Conservation (phyloP, 2,113 vertebrate species). For the Paracanthobrama guichenoti region DNA sequence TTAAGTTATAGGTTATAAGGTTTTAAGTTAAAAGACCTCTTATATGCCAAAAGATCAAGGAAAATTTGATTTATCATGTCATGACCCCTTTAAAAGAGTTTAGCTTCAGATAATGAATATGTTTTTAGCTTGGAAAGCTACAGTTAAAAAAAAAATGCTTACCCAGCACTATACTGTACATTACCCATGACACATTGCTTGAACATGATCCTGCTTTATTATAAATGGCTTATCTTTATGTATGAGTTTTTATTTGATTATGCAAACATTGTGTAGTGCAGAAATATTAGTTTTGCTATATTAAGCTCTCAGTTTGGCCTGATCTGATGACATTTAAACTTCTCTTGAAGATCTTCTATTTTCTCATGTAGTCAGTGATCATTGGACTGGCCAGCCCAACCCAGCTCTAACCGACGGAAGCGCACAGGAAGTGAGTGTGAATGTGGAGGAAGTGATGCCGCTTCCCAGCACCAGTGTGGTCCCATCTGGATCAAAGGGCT, state of each 20-base stretch:
- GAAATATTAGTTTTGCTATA: slow-evolving; percentile 28
- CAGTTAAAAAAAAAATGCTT: neutral
- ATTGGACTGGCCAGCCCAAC: slow-evolving; percentile 78
- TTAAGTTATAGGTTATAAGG: no score
- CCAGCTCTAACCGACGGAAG: slow-evolving; percentile 63
- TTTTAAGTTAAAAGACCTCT: no score
- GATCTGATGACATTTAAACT: slow-evolving; percentile 72
- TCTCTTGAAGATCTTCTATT: slow-evolving; percentile 77
- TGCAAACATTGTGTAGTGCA: neutral
- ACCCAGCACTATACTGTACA: neutral
- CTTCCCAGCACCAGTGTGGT: slow-evolving; percentile 71
- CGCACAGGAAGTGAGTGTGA: slow-evolving; percentile 69
- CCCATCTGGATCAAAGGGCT: slow-evolving; percentile 37
- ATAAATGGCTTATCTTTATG: neutral
- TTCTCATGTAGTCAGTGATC: slow-evolving; percentile 82
- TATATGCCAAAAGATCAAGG: no score
- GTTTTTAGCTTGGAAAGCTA: neutral
- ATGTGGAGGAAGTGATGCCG: slow-evolving; percentile 67
- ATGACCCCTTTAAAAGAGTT: neutral
- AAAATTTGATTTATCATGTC: no score
- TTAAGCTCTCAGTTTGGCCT: slow-evolving; percentile 38
- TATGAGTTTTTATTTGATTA: neutral
- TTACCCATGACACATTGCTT: neutral
- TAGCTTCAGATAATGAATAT: neutral
- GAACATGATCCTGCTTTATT: neutral